phyloP scores from a whole-genome alignment of 2,797 vertebrate genomes.

The Aphelocoma californica region DNA sequence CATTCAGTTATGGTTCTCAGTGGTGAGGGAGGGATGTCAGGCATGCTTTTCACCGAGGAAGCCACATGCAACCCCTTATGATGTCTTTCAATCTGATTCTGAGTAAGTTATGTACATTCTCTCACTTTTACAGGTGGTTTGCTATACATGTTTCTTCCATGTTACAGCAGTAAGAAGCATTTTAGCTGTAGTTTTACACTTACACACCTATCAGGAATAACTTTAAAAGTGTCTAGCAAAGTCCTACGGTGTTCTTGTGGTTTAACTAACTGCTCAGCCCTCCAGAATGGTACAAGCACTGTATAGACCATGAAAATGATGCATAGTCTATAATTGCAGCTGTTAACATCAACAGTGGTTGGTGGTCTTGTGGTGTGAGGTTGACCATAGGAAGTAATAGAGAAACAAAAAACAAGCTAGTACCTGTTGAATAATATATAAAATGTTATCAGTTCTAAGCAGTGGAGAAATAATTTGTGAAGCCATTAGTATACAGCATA shows the following conservation, averaged over 20 bases:
- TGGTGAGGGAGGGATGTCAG: not conserved
- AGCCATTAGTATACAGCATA: not conserved
- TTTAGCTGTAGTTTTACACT: not conserved
- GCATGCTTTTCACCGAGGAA: not conserved
- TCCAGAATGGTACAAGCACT: not conserved
- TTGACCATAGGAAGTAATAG: not conserved
- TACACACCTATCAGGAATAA: not conserved
- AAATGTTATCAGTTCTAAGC: not conserved
- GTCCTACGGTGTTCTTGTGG: not conserved
- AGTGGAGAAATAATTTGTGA: constrained; percentile 30
- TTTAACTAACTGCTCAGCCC: not conserved
- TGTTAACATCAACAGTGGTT: not conserved
- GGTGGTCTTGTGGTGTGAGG: not conserved
- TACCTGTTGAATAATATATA: not conserved
- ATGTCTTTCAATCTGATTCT: not conserved
- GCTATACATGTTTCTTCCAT: not conserved
- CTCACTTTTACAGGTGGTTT: not conserved
- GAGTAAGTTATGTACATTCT: not conserved
- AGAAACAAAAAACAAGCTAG: not conserved
- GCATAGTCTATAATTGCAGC: not conserved
- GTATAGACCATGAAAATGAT: not conserved
- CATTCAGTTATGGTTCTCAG: not conserved
- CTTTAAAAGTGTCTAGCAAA: not conserved
- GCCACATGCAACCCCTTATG: not conserved
- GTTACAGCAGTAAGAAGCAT: not conserved